Conservation (phyloP, 2,888 invertebrate species). For the Ochlodes sylvanus region DNA sequence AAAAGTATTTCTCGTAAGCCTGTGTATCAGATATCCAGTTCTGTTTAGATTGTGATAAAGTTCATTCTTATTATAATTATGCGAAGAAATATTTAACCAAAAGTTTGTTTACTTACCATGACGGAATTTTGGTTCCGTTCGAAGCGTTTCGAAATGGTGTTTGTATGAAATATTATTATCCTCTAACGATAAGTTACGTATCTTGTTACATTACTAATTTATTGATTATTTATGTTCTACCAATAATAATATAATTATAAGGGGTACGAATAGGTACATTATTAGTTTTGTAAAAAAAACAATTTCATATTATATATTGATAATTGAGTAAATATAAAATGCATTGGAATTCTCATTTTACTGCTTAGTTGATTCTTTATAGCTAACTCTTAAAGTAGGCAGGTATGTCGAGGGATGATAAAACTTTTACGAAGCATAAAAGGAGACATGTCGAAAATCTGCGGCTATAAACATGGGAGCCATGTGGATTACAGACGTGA, state of each 20-base stretch:
- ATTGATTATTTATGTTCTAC: too few species aligned
- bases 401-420: conserved; percentile 60
- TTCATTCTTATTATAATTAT: neutral
- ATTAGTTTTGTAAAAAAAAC: neutral
- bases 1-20: neutral
- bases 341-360: neutral
- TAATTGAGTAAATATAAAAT: neutral
- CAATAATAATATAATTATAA: too few species aligned
- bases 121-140: too few species aligned
- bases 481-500: conserved; percentile 51
- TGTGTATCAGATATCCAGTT: neutral
- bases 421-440: conserved; percentile 74
- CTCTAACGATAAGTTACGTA: too few species aligned
- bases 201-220: too few species aligned
- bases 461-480: conserved; percentile 61
- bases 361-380: conserved; percentile 30
- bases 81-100: too few species aligned
- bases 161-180: too few species aligned
- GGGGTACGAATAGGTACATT: too few species aligned
- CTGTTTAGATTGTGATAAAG: neutral
- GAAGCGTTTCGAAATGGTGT: too few species aligned
- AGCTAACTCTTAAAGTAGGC: conserved; percentile 54
- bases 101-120: too few species aligned
- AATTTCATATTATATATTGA: neutral
- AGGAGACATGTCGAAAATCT: conserved; percentile 71